Evolutionary conservation across 23 tunicate genomes (phyloP), one percentile per base, ranked within the genome.

Genomic region (Phallusia fumigata): DNA sequence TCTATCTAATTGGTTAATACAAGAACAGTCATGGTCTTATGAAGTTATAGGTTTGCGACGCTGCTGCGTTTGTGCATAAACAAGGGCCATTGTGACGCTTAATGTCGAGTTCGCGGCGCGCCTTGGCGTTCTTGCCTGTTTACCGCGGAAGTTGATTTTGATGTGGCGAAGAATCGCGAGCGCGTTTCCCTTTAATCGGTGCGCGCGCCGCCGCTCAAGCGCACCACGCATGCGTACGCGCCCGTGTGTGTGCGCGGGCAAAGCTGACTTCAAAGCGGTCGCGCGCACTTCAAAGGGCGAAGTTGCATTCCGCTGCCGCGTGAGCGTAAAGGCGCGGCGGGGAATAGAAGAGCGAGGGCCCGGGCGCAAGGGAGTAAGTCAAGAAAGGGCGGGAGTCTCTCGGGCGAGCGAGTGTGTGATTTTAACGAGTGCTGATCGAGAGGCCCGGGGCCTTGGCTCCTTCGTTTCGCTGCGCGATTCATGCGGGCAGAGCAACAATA

Each of bases 101-200:
- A 58, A 58, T 24, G 69, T 58, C 69, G 69, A 58, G 69, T 58
- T 58, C 69, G 28, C 69, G 69, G 69, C 16, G 69, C 69, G 69
- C 69, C 69, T 58, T 58, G 28, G 69, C 11, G 69, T 58, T 58
- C 69, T 24, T 58, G 69, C 3, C 69, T 40, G 80, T 77, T 77
- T 77, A 77, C 80, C 80, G 53, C 80, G 80, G 80, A 77, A 77
- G 80, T 77, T 36, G 47, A 77, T 45, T 77, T 77, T 35, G 80
- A 77, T 77, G 80, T 77, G 80, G 80, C 53, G 80, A 40, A 45
- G 52, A 45, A 35, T 77, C 53, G 53, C 21, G 49, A 36, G 52
- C 77, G 47, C 50, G 32, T 77, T 77, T 36, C 80, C 80, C 80
- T 77, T 77, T 77, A 77, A 35, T 77, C 80, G 80, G 33, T 45